These are phyloP conservation scores for Xerus rutilus DNA, from an alignment of 2,797 vertebrate genomes.

Conservation along the genomic window DNA sequence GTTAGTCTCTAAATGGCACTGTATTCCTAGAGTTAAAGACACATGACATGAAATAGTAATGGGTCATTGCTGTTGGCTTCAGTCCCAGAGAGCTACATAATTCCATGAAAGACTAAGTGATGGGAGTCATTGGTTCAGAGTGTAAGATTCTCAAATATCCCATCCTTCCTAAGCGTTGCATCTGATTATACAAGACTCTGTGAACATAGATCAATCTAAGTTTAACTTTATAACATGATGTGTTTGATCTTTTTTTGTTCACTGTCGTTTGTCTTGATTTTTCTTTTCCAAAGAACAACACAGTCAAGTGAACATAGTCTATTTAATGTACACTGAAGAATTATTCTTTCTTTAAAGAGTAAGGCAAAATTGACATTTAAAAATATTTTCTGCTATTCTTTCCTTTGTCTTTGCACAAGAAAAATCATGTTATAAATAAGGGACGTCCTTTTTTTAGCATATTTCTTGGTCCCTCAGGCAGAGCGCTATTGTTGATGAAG, in stretches of 20 bases:
- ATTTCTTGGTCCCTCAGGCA: background rate
- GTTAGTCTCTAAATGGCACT: slow-evolving; percentile 3
- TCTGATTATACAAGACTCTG: background rate
- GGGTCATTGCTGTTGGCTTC: background rate
- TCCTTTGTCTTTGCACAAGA: background rate
- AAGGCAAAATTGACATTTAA: background rate
- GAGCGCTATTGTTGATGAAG: background rate
- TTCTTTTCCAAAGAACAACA: background rate
- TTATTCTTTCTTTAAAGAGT: background rate
- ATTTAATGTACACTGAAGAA: background rate
- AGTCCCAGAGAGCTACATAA: slow-evolving; percentile 15
- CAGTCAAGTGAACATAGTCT: background rate
- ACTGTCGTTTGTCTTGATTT: background rate
- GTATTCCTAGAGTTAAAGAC: background rate
- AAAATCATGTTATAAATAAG: slow-evolving; percentile 23
- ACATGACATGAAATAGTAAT: background rate
- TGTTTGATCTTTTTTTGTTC: slow-evolving; percentile 44
- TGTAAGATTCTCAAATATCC: slow-evolving; percentile 41
- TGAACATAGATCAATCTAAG: background rate
- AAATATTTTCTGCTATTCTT: background rate
- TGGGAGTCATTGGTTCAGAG: slow-evolving; percentile 21
- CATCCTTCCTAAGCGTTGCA: background rate
- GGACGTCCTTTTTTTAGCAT: background rate
- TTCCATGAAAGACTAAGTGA: slow-evolving; percentile 39
- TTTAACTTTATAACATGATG: slow-evolving; percentile 36